phyloP scores from a whole-genome alignment of 1,140 invertebrate species.

The Geopemphigus sp. region DNA sequence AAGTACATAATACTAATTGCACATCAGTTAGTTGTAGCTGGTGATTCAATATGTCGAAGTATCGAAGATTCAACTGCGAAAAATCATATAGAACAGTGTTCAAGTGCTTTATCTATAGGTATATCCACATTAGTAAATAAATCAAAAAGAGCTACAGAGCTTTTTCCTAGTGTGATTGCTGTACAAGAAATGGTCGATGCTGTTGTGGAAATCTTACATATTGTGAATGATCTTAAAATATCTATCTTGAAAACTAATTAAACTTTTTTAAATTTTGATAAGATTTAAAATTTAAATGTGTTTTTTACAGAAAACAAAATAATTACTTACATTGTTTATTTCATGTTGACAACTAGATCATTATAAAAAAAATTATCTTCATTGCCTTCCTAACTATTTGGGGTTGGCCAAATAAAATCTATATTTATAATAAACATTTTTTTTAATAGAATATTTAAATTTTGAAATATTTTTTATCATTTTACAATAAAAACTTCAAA shows the following conservation, averaged over 20 bases:
- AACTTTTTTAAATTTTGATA: background rate
- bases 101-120: slow-evolving; percentile 79
- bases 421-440: too few relatives aligned
- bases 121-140: slow-evolving; percentile 80
- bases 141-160: slow-evolving; percentile 84
- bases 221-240: slow-evolving; percentile 54
- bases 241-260: slow-evolving; percentile 23
- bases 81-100: slow-evolving; percentile 71
- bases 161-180: slow-evolving; percentile 84
- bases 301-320: too few relatives aligned
- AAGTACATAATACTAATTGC: slow-evolving; percentile 92
- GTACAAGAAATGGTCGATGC: slow-evolving; percentile 93
- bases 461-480: too few relatives aligned
- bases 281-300: too few relatives aligned
- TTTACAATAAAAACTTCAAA: too few relatives aligned
- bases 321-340: too few relatives aligned
- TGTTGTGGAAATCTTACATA: slow-evolving; percentile 76
- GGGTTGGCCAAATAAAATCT: too few relatives aligned
- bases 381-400: too few relatives aligned
- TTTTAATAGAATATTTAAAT: too few relatives aligned
- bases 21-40: slow-evolving; percentile 88
- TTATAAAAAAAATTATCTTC: too few relatives aligned
- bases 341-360: too few relatives aligned
- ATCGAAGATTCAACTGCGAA: slow-evolving; percentile 70
- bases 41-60: slow-evolving; percentile 84